phyloP scores from a whole-genome alignment of 2,888 invertebrate genomes.

The Microlaimidae sp. region DNA sequence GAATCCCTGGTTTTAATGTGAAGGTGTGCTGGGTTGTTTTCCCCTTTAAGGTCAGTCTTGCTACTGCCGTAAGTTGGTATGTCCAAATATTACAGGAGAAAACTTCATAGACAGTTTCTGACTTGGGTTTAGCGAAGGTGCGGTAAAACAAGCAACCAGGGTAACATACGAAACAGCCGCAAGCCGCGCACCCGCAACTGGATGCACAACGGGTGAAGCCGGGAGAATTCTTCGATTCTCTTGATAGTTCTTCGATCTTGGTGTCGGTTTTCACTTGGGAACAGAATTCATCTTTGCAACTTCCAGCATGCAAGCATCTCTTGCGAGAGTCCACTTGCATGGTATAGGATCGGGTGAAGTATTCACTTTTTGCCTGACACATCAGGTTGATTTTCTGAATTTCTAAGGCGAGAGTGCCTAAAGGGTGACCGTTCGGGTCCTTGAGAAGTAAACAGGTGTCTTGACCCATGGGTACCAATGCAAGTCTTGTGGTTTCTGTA shows the following conservation, averaged over 20 bases:
- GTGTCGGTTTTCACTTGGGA: neutral
- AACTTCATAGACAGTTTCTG: slow-evolving; percentile 1
- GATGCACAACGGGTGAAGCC: neutral
- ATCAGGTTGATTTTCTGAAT: neutral
- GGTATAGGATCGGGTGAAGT: neutral
- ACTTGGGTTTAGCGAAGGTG: neutral
- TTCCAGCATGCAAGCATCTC: neutral
- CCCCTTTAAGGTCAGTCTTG: neutral
- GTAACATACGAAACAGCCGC: neutral
- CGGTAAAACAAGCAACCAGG: neutral
- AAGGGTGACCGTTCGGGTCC: neutral
- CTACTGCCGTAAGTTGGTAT: neutral
- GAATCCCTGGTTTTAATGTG: neutral
- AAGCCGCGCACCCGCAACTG: neutral
- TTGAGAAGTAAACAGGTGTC: neutral
- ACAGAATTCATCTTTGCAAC: neutral
- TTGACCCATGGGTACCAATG: neutral
- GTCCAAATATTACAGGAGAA: slow-evolving; percentile 8
- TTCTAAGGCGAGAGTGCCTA: neutral
- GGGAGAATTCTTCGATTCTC: neutral
- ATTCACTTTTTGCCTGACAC: neutral
- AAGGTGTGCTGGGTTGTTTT: neutral
- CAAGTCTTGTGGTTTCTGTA: neutral
- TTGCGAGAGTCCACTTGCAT: neutral
- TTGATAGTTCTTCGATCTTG: neutral